A percentile compares a stretch with the other conserved stretches of the same genome.
Conservation (phyloP, 2,888 invertebrate genomes). For the Ypsolopha scabrella region DNA sequence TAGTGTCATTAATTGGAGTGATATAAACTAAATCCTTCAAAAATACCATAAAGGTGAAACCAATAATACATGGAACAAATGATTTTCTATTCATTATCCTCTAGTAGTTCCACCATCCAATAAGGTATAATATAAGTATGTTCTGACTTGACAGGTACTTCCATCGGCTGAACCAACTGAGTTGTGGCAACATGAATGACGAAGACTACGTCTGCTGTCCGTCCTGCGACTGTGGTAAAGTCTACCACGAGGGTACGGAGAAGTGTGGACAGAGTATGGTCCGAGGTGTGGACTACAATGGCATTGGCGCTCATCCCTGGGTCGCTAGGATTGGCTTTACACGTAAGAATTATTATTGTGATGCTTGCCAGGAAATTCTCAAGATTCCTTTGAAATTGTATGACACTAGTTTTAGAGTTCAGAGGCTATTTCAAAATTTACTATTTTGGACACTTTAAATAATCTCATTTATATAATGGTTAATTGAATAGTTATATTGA, state of each 20-base stretch:
- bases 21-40: too few species aligned
- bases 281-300: constrained; percentile 73
- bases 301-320: constrained; percentile 82
- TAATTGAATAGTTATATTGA: too few species aligned
- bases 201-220: constrained; percentile 74
- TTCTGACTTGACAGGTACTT: constrained; percentile 39
- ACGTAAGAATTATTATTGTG: constrained; percentile 62
- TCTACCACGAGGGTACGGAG: constrained; percentile 48
- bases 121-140: too few species aligned
- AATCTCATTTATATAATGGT: background rate
- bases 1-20: too few species aligned
- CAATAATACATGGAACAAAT: too few species aligned
- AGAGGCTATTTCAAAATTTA: background rate
- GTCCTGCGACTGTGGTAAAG: constrained; percentile 49
- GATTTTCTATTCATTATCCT: too few species aligned
- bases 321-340: constrained; percentile 81
- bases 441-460: too few species aligned
- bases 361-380: background rate
- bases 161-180: constrained; percentile 67
- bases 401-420: too few species aligned
- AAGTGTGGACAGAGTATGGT: constrained; percentile 76
- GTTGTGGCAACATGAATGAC: constrained; percentile 71
- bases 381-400: too few species aligned
- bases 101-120: too few species aligned
- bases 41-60: too few species aligned